Conservation (phyloP, 2,113 vertebrate species). For the Lasiurus cinereus region DNA sequence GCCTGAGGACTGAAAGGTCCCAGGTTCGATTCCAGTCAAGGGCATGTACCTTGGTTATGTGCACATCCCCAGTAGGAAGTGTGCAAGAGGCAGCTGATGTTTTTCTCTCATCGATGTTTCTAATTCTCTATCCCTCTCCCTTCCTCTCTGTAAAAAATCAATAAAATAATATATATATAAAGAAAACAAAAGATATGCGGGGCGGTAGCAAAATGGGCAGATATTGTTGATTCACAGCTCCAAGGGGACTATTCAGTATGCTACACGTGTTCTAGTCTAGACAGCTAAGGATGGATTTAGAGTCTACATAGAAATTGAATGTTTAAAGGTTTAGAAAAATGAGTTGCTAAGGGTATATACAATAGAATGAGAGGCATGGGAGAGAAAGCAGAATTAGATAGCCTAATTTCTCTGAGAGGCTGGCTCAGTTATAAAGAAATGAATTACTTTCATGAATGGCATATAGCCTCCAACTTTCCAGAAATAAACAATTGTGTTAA, state of each 20-base stretch:
- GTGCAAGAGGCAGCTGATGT: too few species aligned
- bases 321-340: constrained; percentile 20
- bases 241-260: background rate
- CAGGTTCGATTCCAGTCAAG: too few species aligned
- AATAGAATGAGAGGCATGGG: background rate
- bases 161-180: too few species aligned
- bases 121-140: too few species aligned
- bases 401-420: background rate
- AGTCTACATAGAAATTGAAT: background rate
- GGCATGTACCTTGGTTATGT: too few species aligned
- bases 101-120: too few species aligned
- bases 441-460: background rate
- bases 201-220: background rate
- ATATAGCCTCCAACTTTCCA: background rate
- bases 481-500: constrained; percentile 7
- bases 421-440: background rate
- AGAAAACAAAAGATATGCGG: background rate
- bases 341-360: background rate
- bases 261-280: background rate
- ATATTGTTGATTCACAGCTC: background rate
- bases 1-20: too few species aligned
- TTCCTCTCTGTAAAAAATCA: too few species aligned
- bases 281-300: background rate
- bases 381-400: constrained; percentile 24
- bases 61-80: too few species aligned